A percentile compares a stretch with the other conserved stretches of the same genome.
These are phyloP conservation scores for Melanocharis versteri DNA, from an alignment of 2,113 vertebrate genomes.

Conservation along the genomic window DNA sequence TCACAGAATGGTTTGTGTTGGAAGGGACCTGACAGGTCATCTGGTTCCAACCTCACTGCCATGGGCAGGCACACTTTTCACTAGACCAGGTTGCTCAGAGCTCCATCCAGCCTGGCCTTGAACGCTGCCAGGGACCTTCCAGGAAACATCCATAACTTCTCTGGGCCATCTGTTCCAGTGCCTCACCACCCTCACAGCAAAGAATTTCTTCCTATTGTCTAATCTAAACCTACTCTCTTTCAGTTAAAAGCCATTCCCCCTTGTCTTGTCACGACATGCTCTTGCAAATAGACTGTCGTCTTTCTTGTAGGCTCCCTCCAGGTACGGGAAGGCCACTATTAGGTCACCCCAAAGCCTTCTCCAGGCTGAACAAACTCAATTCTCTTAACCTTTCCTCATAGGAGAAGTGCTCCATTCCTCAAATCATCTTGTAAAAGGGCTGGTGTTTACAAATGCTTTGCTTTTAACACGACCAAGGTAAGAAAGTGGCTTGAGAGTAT, in stretches of 20 bases:
- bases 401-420: background rate
- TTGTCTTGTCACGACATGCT: background rate
- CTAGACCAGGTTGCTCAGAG: background rate
- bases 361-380: background rate
- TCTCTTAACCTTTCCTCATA: background rate
- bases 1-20: background rate
- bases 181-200: background rate
- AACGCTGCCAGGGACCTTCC: background rate
- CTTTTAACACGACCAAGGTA: background rate
- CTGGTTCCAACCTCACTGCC: background rate
- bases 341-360: background rate
- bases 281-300: background rate
- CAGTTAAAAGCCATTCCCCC: background rate
- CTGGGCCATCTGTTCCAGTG: background rate
- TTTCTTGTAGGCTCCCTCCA: background rate
- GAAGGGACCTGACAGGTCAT: accelerated
- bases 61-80: background rate
- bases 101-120: background rate
- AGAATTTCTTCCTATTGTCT: background rate
- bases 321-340: background rate
- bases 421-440: background rate
- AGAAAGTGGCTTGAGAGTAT: background rate
- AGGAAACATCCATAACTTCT: background rate
- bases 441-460: background rate
- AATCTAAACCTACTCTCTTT: background rate